Percentiles rank a stretch among this genome's conserved stretches.
Evolutionary conservation across 37 sponge, comb jelly and placozoan genomes (phyloP).

Genomic region (Ianthella basta): DNA sequence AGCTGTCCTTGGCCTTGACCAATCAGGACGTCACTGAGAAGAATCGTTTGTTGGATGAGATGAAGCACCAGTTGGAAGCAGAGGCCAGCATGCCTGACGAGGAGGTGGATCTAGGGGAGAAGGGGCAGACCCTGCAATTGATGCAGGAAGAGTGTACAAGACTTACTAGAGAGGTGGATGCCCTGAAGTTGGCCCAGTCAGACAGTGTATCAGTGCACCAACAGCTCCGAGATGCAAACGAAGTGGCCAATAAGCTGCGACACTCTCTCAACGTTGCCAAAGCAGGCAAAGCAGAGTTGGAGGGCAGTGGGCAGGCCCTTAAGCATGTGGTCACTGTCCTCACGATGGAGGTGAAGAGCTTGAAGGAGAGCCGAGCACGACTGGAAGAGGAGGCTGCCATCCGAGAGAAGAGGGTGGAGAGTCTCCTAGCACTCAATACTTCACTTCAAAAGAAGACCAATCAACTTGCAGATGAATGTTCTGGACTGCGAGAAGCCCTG

Average conservation of each 20-base stretch:
- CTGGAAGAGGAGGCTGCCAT: neutral
- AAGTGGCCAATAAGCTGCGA: too few species aligned
- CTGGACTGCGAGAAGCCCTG: too few species aligned
- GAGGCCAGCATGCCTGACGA: neutral
- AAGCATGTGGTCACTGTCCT: slow-evolving; percentile 11
- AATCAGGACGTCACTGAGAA: neutral
- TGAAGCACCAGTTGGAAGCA: neutral
- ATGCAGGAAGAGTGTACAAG: slow-evolving; percentile 6
- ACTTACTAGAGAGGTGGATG: neutral
- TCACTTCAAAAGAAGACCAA: too few species aligned
- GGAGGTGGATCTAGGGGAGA: slow-evolving; percentile 12
- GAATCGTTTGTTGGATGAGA: neutral
- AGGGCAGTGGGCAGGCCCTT: neutral
- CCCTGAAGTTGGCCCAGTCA: neutral
- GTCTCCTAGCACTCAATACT: neutral
- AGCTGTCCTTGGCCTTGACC: neutral
- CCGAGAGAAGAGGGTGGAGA: neutral
- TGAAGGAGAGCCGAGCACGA: neutral
- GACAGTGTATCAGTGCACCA: too few species aligned
- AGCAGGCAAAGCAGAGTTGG: neutral
- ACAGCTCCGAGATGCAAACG: too few species aligned
- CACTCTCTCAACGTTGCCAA: too few species aligned
- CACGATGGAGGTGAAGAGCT: neutral
- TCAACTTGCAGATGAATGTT: too few species aligned
- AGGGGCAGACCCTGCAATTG: slow-evolving; percentile 12